Evolutionary conservation across 2,888 invertebrate genomes (phyloP), one percentile per base, ranked within the genome.

Genomic region (Phytoseiulus persimilis): DNA sequence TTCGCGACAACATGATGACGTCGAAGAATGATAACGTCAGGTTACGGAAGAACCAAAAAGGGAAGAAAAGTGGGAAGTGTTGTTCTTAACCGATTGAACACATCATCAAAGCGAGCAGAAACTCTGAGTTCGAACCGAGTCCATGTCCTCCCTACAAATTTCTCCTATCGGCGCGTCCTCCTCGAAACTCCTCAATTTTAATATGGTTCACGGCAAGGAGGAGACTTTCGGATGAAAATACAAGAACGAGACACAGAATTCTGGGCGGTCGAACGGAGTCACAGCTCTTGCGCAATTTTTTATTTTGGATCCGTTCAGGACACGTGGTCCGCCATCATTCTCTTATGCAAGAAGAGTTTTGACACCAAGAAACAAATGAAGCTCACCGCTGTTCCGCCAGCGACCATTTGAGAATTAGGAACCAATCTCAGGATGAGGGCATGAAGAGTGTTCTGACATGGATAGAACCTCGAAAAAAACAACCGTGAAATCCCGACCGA

Each of bases 1-100:
- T 90, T 32, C 91, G 93, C 91, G 96, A 95, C 92, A 95, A 95
- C 90, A 95, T 96, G 90, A 95, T 95, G 93, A 93, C 96, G 92
- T 94, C 95, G 92, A 95, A 94, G 93, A 91, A 91, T 89, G 91
- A 91, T 83, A 91, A 89, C 89, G 46, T 83, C 83, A 65, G 23
- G 84, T 83, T 32, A 89, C 45, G 65, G 39, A 39, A 14, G 83
- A 90, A 46, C 45, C 90, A 91, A 89, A 92, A 92, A 91, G 92
- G 91, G 90, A 91, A 91, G 89, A 92, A 92, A 91, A 91, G 92
- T 87, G 91, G 91, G 90, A 92, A 91, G 89, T 92, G 92, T 90
- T 92, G 91, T 91, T 90, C 18, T 32, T 23, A 90, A 89, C 31
- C 28, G 90, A 84, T 90, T 90, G 6, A 0, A 0, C 18, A 87